These are phyloP conservation scores for Chloroceryle amazona DNA, from an alignment of 2,797 vertebrate species.

Conservation along the genomic window DNA sequence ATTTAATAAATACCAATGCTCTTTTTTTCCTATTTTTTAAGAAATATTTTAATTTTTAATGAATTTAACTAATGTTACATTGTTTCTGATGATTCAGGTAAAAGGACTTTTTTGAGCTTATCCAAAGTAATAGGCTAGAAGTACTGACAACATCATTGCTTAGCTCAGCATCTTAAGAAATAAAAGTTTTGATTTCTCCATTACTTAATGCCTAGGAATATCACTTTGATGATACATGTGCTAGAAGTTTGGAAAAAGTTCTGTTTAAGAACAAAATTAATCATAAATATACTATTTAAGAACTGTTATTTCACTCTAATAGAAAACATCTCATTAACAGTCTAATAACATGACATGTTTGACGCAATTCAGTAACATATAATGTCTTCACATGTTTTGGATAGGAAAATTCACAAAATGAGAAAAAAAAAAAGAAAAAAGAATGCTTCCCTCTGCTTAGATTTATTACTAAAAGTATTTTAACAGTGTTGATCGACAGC, in stretches of 20 bases:
- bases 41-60: background rate
- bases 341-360: background rate
- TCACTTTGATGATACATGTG: background rate
- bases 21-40: background rate
- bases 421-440: background rate
- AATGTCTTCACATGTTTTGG: background rate
- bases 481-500: background rate
- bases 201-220: background rate
- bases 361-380: background rate
- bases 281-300: background rate
- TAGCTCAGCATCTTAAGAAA: background rate
- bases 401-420: background rate
- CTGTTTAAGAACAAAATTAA: background rate
- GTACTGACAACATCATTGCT: background rate
- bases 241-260: background rate
- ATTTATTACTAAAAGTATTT: background rate
- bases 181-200: fast-evolving
- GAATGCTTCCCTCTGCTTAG: background rate
- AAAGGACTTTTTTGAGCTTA: background rate
- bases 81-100: background rate
- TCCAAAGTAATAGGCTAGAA: background rate
- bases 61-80: background rate
- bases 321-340: background rate
- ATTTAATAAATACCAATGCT: background rate
- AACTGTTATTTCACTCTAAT: background rate